Percentiles rank a stretch among this genome's conserved stretches.
Conservation (phyloP, 2,113 vertebrate species). For the Deroptyus accipitrinus region DNA sequence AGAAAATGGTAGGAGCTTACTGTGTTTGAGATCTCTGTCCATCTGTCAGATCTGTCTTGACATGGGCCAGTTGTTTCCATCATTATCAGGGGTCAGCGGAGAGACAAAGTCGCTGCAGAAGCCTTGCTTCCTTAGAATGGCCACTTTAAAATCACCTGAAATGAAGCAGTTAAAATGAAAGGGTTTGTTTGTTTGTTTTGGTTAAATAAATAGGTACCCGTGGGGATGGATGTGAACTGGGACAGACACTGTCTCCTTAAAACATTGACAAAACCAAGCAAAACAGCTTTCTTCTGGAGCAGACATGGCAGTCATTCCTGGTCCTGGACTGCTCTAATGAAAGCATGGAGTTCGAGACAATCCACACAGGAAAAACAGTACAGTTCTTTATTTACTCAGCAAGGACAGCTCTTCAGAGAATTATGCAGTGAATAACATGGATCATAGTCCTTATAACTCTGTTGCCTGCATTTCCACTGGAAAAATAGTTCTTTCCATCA, state of each 20-base stretch:
- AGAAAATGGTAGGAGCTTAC: background rate
- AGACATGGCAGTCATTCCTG: background rate
- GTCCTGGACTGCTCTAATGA: background rate
- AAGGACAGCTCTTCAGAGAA: background rate
- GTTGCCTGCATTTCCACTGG: background rate
- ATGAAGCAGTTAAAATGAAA: background rate
- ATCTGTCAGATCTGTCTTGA: background rate
- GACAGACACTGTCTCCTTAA: background rate
- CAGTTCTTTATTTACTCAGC: rapidly evolving
- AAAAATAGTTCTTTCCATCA: background rate
- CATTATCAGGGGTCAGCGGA: background rate
- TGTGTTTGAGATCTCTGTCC: background rate
- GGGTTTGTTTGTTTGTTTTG: background rate
- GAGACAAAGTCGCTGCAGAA: background rate
- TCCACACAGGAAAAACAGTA: background rate
- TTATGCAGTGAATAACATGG: background rate
- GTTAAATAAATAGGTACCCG: background rate
- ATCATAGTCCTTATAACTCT: background rate
- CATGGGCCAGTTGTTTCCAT: background rate
- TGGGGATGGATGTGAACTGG: background rate
- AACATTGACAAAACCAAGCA: background rate
- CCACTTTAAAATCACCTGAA: background rate
- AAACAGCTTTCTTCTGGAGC: background rate
- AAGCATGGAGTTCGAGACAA: background rate
- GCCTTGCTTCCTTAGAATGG: background rate